Percentiles rank a stretch among this genome's conserved stretches.
phyloP scores from a whole-genome alignment of 2,797 vertebrate species.

The Okamejei kenojei region DNA sequence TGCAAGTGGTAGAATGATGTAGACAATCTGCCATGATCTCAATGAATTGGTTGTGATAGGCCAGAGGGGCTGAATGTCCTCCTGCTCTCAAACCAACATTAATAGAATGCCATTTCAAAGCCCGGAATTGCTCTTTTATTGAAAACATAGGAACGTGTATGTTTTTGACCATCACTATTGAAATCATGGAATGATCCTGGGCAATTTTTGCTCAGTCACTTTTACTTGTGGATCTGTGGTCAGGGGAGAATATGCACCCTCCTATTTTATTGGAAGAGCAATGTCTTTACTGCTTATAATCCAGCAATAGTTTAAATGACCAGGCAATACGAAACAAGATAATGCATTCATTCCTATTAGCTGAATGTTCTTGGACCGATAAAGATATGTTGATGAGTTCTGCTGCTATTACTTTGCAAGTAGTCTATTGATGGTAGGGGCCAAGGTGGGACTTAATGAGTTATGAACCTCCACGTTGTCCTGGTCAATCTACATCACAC shows the following conservation, averaged over 20 bases:
- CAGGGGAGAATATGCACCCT: neutral
- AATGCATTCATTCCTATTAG: neutral
- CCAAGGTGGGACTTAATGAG: neutral
- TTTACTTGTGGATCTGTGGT: no score
- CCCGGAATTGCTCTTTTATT: neutral
- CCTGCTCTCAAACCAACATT: neutral
- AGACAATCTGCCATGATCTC: no score
- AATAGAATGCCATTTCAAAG: no score
- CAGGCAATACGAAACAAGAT: neutral
- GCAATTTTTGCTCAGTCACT: neutral
- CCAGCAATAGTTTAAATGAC: neutral
- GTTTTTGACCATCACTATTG: neutral
- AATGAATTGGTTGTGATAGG: no score
- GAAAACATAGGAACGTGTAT: neutral
- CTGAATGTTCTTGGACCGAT: no score
- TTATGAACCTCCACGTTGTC: neutral
- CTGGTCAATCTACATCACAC: neutral
- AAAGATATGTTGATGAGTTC: neutral
- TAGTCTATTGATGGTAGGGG: neutral
- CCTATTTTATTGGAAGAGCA: neutral
- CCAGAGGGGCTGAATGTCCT: no score
- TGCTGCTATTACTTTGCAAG: neutral
- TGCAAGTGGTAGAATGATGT: no score
- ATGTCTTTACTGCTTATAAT: neutral
- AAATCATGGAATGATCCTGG: neutral